Conservation (phyloP, 1,140 invertebrate genomes). For the Cecropterus lyciades region DNA sequence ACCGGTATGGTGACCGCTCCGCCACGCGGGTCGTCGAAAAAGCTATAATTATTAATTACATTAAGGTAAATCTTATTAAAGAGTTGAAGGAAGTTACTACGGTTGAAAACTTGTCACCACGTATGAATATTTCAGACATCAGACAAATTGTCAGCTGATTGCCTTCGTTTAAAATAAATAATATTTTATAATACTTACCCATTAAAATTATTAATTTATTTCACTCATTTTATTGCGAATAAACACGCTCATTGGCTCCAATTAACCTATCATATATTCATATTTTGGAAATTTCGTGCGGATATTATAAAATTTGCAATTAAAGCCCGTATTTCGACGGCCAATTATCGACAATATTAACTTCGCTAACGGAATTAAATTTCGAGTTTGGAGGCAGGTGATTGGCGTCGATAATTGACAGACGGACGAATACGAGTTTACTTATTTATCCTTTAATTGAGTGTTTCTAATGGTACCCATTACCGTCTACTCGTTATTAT, state of each 20-base stretch:
- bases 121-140: too few species aligned
- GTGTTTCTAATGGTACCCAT: neutral
- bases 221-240: neutral
- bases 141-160: too few species aligned
- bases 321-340: conserved; percentile 4
- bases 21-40: too few species aligned
- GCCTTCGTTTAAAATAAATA: too few species aligned
- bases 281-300: conserved; percentile 5
- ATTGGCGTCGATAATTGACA: conserved; percentile 14
- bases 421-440: neutral
- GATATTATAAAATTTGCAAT: conserved; percentile 8
- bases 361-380: conserved; percentile 17
- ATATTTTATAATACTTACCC: neutral
- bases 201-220: neutral
- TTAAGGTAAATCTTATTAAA: too few species aligned
- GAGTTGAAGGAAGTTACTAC: too few species aligned
- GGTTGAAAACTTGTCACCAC: too few species aligned
- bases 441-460: neutral
- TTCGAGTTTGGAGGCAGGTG: conserved; percentile 19
- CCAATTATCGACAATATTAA: conserved; percentile 11
- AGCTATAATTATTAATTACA: too few species aligned
- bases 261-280: conserved; percentile 3
- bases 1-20: too few species aligned
- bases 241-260: neutral
- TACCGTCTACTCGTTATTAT: too few species aligned